These are phyloP conservation scores for Saturnia japonica DNA, from an alignment of 2,888 invertebrate genomes.

Conservation along the genomic window DNA sequence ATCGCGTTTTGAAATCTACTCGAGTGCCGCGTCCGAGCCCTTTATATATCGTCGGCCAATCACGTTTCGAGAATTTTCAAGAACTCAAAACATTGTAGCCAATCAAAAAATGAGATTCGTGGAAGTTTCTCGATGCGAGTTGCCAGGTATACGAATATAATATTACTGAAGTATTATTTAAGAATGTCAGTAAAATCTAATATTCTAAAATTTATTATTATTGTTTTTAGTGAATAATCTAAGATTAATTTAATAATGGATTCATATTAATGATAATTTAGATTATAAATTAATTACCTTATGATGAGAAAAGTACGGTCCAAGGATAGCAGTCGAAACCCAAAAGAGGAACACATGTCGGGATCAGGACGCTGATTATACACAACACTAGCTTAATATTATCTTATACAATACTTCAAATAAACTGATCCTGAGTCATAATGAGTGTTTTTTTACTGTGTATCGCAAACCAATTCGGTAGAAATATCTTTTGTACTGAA, in stretches of 20 bases:
- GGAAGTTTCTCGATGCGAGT: constrained; percentile 55
- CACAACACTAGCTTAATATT: no score
- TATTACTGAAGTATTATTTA: not conserved
- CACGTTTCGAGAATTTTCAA: constrained; percentile 53
- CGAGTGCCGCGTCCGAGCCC: constrained; percentile 37
- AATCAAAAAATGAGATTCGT: constrained; percentile 45
- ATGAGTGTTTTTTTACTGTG: not conserved
- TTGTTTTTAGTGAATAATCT: not conserved
- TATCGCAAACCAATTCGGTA: not conserved
- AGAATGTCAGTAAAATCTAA: not conserved
- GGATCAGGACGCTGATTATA: not conserved
- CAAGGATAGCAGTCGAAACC: no score
- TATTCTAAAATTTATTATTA: not conserved
- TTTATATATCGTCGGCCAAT: constrained; percentile 61
- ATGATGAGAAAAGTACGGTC: no score
- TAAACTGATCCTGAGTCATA: no score
- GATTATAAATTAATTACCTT: no score
- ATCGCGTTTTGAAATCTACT: constrained; percentile 33
- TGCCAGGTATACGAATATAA: constrained; percentile 34
- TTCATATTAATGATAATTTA: no score
- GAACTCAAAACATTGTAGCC: constrained; percentile 37
- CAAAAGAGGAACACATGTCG: no score
- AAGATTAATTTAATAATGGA: no score
- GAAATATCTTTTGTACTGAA: not conserved
- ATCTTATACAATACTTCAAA: not conserved